Conservation (phyloP, 2,888 invertebrate genomes). For the Hetaerina titia region DNA sequence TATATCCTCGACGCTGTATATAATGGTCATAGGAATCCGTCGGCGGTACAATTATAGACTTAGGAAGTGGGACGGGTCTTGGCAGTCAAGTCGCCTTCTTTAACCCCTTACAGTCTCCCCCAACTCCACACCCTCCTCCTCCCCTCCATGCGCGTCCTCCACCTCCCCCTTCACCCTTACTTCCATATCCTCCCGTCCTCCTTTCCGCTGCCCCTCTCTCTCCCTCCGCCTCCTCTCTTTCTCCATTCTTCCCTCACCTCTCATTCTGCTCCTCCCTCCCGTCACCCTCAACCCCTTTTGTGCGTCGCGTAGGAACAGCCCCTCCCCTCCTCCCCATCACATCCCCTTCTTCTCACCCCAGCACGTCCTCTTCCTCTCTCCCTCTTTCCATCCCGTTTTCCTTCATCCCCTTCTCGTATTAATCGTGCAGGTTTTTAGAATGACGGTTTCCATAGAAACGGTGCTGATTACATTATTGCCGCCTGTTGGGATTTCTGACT, state of each 20-base stretch:
- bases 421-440: neutral
- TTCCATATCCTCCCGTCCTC: neutral
- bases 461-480: neutral
- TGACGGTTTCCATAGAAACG: neutral
- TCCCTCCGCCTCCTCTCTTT: neutral
- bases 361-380: neutral
- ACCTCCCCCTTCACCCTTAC: neutral
- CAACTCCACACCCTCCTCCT: neutral
- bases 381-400: neutral
- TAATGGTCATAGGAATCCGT: conserved; percentile 67
- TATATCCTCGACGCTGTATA: conserved; percentile 66
- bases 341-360: neutral
- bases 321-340: neutral
- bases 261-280: conserved; percentile 9
- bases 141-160: neutral
- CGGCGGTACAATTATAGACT: conserved; percentile 65
- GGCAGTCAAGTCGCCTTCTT: conserved; percentile 50
- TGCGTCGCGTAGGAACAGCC: conserved; percentile 5
- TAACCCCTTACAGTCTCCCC: conserved; percentile 32
- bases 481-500: neutral
- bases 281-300: neutral
- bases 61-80: conserved; percentile 64
- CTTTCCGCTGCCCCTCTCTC: neutral
- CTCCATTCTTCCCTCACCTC: conserved; percentile 30
- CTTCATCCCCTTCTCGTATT: neutral